Evolutionary conservation across 2,113 vertebrate genomes (phyloP).

Genomic region (Erythrocercus mccallii): DNA sequence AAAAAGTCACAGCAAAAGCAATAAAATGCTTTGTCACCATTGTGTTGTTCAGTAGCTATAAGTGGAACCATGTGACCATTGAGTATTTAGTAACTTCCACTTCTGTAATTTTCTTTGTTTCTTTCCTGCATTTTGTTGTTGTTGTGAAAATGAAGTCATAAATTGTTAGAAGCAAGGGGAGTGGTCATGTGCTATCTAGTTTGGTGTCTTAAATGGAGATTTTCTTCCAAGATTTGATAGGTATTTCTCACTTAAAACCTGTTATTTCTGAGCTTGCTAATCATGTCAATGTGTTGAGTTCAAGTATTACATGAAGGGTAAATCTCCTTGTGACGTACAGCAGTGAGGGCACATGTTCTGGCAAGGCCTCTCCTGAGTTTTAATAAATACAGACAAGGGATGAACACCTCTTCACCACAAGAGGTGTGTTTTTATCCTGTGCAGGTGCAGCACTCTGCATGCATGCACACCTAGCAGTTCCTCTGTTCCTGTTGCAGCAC

Average conservation of each 20-base stretch:
- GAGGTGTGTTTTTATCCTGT: background rate
- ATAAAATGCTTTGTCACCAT: background rate
- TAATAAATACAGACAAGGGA: background rate
- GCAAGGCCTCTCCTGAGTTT: background rate
- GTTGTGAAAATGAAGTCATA: background rate
- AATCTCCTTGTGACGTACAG: background rate
- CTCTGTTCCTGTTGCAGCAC: background rate
- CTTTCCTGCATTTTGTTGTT: background rate
- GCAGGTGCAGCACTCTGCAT: background rate
- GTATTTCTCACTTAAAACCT: background rate
- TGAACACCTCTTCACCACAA: background rate
- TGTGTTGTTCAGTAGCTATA: background rate
- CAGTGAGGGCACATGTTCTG: background rate
- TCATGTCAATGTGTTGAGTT: background rate
- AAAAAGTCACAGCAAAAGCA: background rate
- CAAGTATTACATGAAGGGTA: background rate
- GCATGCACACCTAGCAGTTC: background rate
- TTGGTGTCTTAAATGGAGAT: background rate
- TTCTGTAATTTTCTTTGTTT: background rate
- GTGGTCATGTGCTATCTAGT: rapidly evolving
- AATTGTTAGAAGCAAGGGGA: background rate
- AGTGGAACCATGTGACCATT: background rate
- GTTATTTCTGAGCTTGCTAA: background rate
- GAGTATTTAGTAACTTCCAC: background rate
- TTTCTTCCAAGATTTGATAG: background rate